phyloP scores from a whole-genome alignment of 2,113 vertebrate species.

The Ochotona princeps region DNA sequence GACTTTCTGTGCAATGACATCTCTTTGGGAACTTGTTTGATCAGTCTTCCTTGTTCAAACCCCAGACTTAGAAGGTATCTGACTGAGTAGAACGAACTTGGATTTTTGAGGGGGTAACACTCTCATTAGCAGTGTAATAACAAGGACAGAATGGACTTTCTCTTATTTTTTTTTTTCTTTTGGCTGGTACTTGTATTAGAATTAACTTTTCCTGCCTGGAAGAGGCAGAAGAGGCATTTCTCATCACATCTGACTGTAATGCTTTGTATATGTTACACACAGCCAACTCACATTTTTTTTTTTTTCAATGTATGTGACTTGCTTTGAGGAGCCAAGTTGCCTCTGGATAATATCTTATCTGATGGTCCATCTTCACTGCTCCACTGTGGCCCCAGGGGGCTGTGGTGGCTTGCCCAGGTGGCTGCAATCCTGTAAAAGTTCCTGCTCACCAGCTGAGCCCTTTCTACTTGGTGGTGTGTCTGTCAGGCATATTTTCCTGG shows the following conservation, averaged over 20 bases:
- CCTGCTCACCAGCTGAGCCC: background rate
- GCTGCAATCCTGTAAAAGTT: background rate
- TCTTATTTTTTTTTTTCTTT: background rate
- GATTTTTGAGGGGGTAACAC: background rate
- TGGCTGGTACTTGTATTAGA: background rate
- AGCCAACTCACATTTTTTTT: background rate
- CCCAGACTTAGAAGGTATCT: background rate
- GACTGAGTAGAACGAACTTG: background rate
- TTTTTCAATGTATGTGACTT: background rate
- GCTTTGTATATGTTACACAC: background rate
- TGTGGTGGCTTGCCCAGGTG: background rate
- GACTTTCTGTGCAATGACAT: background rate
- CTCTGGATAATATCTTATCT: background rate
- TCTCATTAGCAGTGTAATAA: background rate
- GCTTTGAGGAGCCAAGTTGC: background rate
- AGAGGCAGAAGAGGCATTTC: background rate
- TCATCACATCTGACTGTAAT: background rate
- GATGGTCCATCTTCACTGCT: background rate
- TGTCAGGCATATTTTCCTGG: background rate
- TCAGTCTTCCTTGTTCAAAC: background rate
- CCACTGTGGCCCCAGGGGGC: fast-evolving
- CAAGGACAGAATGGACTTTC: background rate
- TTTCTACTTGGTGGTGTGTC: background rate
- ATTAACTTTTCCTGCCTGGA: background rate
- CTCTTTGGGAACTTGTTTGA: no score